Evolutionary conservation across 2,888 invertebrate species (phyloP), one percentile per base, ranked within the genome.

Genomic region (Epinotia demarniana): DNA sequence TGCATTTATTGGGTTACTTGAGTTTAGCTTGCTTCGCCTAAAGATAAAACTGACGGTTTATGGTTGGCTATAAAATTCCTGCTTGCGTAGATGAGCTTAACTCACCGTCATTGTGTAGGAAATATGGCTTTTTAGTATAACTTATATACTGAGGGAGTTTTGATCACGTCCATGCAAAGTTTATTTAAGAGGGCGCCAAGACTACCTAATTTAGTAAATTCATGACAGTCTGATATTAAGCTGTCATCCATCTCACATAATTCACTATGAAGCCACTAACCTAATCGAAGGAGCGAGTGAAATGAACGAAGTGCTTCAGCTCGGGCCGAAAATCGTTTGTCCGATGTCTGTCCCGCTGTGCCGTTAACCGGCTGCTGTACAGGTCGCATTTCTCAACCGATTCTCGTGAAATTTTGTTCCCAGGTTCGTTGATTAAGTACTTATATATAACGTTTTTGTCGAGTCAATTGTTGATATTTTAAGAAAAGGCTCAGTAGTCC

Each of bases 1-100:
- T 71, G 66, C 66, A 53, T 61, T 71, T 75, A 75, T 75, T 75
- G 72, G 67, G 39, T 75, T 67, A 62, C 67, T 75, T 16, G 60
- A 71, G 71, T 71, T 75, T 55, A 55, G 70, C 73, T 60, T 18
- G 66, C 67, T 43, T 74, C 58, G 70, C 33, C 58, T 57, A 53
- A 75, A 70, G 71, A 66, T 67, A n/a, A 53, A 72, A 75, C 70
- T 64, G 49, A 64, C 33, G 9, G 43, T 75, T 75, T 75, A 75
- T 53, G 58, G 43, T n/a, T 2, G 58, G 63, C 69, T n/a, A 19
- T 74, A 74, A 74, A 70, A 49, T 39, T n/a, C 19, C 27, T 67
- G 33, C 39, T 23, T 33, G 43, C 43, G 39, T 11, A 62, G 43
- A 68, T 43, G 46, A n/a, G 23, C 58, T 69, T 69, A 69, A 46